Conservation (phyloP, 2,113 vertebrate species). For the Vombatus ursinus region DNA sequence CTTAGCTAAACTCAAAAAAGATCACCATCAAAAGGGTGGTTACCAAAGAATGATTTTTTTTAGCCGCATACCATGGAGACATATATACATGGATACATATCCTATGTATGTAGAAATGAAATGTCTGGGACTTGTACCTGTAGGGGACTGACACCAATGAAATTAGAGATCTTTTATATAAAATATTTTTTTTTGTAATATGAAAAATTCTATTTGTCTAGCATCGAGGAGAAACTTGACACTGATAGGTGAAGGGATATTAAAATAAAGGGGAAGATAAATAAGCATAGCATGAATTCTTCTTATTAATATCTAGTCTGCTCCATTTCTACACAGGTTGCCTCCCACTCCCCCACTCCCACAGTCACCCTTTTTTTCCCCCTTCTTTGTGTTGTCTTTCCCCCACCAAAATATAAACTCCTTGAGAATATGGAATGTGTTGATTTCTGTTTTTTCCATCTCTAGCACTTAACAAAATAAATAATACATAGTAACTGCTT, state of each 20-base stretch:
- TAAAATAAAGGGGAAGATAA: neutral
- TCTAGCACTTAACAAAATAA: neutral
- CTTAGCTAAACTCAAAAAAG: neutral
- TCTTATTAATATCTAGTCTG: neutral
- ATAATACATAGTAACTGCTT: neutral
- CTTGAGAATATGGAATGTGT: neutral
- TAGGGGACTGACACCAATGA: neutral
- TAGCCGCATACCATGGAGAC: neutral
- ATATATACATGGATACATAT: neutral
- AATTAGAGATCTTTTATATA: neutral
- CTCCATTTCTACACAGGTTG: neutral
- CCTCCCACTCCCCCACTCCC: neutral
- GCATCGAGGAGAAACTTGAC: neutral
- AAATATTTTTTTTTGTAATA: too few relatives aligned
- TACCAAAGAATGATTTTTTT: neutral
- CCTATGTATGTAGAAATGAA: neutral
- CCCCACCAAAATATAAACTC: neutral
- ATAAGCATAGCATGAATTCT: neutral
- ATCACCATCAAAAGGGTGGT: neutral
- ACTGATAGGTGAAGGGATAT: neutral
- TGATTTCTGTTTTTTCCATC: neutral
- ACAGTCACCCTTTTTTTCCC: neutral
- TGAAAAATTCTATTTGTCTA: neutral
- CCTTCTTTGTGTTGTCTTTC: neutral
- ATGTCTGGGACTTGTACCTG: neutral